Evolutionary conservation across 1,140 invertebrate species (phyloP).

Genomic region (Arion vulgaris): DNA sequence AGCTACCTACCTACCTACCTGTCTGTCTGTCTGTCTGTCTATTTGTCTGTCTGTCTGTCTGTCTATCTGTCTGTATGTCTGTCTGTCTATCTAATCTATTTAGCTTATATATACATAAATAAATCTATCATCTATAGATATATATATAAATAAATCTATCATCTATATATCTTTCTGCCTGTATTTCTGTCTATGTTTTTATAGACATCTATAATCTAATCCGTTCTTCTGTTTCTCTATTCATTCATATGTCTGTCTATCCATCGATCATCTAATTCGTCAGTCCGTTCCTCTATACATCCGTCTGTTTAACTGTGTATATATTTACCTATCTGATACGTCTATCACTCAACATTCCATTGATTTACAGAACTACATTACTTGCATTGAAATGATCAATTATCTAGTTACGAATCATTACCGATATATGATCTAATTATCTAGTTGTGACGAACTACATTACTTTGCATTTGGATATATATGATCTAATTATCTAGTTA

Average conservation of each 20-base stretch:
- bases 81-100: constrained; percentile 25
- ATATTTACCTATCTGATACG: neutral
- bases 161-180: neutral
- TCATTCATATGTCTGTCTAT: neutral
- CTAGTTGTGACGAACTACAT: too few relatives aligned
- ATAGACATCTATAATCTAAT: neutral
- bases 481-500: too few relatives aligned
- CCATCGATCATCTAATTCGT: neutral
- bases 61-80: constrained; percentile 19
- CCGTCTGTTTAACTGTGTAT: neutral
- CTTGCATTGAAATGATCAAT: too few relatives aligned
- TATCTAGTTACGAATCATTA: too few relatives aligned
- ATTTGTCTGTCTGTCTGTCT: constrained; percentile 7
- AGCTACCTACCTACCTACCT: neutral
- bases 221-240: neutral
- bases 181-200: too few relatives aligned
- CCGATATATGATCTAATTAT: too few relatives aligned
- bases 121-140: neutral
- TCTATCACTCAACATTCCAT: too few relatives aligned
- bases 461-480: too few relatives aligned
- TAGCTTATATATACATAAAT: neutral
- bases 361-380: too few relatives aligned
- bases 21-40: constrained; percentile 2
- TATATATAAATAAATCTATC: neutral
- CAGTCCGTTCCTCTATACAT: neutral